Evolutionary conservation across 2,113 vertebrate genomes (phyloP), one percentile per base, ranked within the genome.

Genomic region (Speoplatyrhinus poulsoni): DNA sequence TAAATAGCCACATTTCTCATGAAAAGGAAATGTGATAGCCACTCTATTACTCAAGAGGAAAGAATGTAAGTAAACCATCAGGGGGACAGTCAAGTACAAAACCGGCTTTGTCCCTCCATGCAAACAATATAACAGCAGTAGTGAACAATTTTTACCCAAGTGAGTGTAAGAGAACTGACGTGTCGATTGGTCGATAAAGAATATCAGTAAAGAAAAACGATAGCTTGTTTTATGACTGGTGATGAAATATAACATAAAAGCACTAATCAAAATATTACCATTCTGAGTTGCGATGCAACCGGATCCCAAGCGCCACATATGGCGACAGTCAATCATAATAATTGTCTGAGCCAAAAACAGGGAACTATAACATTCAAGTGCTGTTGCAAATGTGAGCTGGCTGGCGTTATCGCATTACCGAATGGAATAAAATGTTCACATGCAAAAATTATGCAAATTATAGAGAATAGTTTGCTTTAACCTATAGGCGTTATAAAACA

Each of bases 41-140:
- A 73, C 83, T 86, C 84, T 90, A 85, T 91, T 90, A 90, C 90
- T 90, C 89, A 88, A 86, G 81, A 87, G 85, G 84, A 89, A 91
- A 88, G 87, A 89, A 90, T 90, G 87, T 83, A 84, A 87, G 88
- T 90, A 88, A 90, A 88, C 80, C 88, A 88, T 87, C 85, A 82
- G 83, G 80, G 83, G 83, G 88, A 86, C 87, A 90, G 80, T 87
- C 77, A 75, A 87, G 85, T 69, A 89, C 88, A 91, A 87, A 89
- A 86, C 86, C 80, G 80, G 88, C 90, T 90, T 88, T 91, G 87
- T 91, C 83, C 84, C 83, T 75, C 73, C 67, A 56, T 59, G 76
- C 73, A 83, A 88, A 88, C 90, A 88, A 89, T 82, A 82, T 79
- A 69, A 77, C 74, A 83, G 82, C 79, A 72, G 55, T 70, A 49